Evolutionary conservation across 2,888 invertebrate genomes (phyloP), one percentile per base, ranked within the genome.

Genomic region (Hydrotaea cyrtoneurina): DNA sequence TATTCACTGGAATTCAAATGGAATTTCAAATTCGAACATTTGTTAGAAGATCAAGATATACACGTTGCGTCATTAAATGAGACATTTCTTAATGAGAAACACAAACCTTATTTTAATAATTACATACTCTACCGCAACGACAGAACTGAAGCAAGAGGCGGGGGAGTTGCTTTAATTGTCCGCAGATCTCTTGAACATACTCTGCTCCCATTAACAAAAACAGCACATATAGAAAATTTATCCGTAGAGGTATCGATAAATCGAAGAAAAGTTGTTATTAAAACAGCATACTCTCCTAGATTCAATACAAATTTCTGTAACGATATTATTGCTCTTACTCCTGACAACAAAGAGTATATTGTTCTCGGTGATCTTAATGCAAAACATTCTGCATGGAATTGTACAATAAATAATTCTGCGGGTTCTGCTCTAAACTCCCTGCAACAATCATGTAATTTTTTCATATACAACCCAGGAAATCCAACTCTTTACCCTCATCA

Each of bases 401-500:
- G 26, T 15, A n/a, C 31, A 31, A 4, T 2, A 4, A 15, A 50
- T 53, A 76, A 19, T n/a, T 31, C 13, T 1, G 23, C 62, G 0
- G 75, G 36, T 8, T 21, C 1, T 11, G 8, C n/a, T 11, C 55
- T 55, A 1, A 53, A 36, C 23, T 50, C 31, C 19, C 36, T 66
- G 39, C 71, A 78, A 59, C 57, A 71, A 19, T 21, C 59, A 0
- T 8, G 43, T 17, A 57, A 69, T 17, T 77, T 69, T 26, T 64
- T 64, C 31, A 13, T 50, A 13, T 36, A 66, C n/a, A 21, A 76
- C 19, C 36, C 76, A 8, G 31, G 21, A 19, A 55, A 21, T 17
- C 66, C 11, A 11, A 77, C 77, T 15, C n/a, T 53, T 8, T 78
- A 78, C n/a, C 78, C 71, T 4, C 50, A 78, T 31, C 59, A 71